Evolutionary conservation across 2,113 vertebrate species (phyloP), one percentile per base, ranked within the genome.

Genomic region (Dryoscopus gambensis): DNA sequence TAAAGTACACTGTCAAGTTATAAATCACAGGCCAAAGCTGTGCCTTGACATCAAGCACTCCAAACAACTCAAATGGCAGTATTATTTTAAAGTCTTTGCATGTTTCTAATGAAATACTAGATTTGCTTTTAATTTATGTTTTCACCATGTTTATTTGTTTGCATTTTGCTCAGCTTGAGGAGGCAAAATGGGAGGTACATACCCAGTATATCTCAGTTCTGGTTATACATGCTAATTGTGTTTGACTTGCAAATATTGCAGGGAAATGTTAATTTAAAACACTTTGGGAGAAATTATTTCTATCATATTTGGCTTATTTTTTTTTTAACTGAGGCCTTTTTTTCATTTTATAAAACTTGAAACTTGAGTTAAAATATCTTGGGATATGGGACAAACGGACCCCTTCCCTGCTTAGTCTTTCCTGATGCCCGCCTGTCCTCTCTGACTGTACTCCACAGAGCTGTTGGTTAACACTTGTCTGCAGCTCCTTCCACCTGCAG

Each of bases 1-100:
- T 93, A 79, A 94, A 96, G 85, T 88, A 94, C 64, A 56, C 86
- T 93, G 90, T 93, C 79, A 89, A 94, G 88, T 84, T 90, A 89
- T 94, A 95, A 96, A 97, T 97, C 92, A 95, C 47, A 84, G 80
- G 56, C 80, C 88, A 75, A 52, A 90, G 69, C 40, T 78, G 37
- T 89, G 79, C 80, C 44, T 84, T 89, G 90, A 96, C 71, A 96
- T 84, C 64, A 55, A 78, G 73, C 64, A 87, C 86, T 86, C 60
- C 65, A 78, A 79, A 83, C 80, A 94, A 82, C n/a, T 84, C 5
- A 0, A 80, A 81, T 68, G 30, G 83, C 83, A 87, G 57, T 70
- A 67, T 93, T 93, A 74, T 62, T 91, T 93, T 73, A n/a, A 84
- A 90, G 67, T 84, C 40, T 37, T 81, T 73, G 20, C 12, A 14